Evolutionary conservation across 2,797 vertebrate species (phyloP).

Genomic region (Rhodeus uyekii): DNA sequence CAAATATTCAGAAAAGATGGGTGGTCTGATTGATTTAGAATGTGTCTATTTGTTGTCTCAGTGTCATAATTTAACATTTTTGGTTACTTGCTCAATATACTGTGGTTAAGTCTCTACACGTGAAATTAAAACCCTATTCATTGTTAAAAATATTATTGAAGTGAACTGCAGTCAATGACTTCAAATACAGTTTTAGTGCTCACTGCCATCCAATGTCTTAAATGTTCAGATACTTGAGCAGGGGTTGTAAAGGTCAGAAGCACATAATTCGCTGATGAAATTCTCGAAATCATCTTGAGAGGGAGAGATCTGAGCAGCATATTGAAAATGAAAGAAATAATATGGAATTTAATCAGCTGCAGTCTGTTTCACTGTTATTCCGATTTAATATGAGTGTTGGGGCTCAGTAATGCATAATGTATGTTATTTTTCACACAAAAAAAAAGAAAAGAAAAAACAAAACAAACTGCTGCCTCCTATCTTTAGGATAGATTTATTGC

Average conservation of each 20-base stretch:
- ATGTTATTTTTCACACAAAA: slow-evolving; percentile 61
- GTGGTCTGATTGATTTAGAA: background rate
- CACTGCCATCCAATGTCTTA: background rate
- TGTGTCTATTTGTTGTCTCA: background rate
- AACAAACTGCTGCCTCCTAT: slow-evolving; percentile 69
- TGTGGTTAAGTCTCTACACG: background rate
- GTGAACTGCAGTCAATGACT: slow-evolving; percentile 12
- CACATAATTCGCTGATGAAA: slow-evolving; percentile 29
- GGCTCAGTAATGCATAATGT: slow-evolving; percentile 75
- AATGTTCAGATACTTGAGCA: background rate
- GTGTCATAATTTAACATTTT: background rate
- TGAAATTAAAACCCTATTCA: background rate
- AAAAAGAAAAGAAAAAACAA: slow-evolving; percentile 62
- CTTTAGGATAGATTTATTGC: slow-evolving; percentile 71
- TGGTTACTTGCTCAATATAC: background rate
- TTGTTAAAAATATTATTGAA: slow-evolving; percentile 13
- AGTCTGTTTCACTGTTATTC: slow-evolving; percentile 66
- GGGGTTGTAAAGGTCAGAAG: slow-evolving; percentile 41
- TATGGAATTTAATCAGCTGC: slow-evolving; percentile 42
- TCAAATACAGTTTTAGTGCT: slow-evolving; percentile 28
- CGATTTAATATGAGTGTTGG: slow-evolving; percentile 79
- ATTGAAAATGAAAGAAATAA: slow-evolving; percentile 40
- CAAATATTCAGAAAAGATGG: background rate
- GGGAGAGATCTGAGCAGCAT: slow-evolving; percentile 17
- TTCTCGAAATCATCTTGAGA: background rate